phyloP scores from a whole-genome alignment of 2,113 vertebrate genomes.

The Sclerurus mexicanus region DNA sequence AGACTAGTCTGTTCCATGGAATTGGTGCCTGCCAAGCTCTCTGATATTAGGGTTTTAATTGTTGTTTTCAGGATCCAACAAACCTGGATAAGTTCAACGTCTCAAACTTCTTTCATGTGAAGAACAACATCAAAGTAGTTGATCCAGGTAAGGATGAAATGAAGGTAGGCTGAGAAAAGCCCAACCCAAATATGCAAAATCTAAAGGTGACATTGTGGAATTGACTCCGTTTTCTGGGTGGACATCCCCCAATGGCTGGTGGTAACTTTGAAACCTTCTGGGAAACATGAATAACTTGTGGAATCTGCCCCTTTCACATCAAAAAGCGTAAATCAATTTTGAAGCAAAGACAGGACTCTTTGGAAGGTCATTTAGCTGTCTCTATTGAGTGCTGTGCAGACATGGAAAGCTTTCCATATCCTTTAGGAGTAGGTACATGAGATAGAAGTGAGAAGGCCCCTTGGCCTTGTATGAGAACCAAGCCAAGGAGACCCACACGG shows the following conservation, averaged over 20 bases:
- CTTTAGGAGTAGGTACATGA: not conserved
- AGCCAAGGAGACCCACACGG: not conserved
- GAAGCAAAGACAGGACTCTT: not conserved
- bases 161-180: not conserved
- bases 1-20: not conserved
- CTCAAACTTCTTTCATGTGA: conserved; percentile 93
- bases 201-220: not conserved
- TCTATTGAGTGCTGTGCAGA: not conserved
- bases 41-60: not conserved
- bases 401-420: not conserved
- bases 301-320: not conserved
- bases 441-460: not conserved
- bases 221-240: not conserved
- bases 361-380: not conserved
- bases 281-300: not conserved
- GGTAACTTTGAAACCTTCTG: not conserved
- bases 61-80: conserved; percentile 85
- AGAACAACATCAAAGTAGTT: conserved; percentile 90
- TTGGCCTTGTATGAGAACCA: not conserved
- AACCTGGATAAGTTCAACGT: conserved; percentile 98
- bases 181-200: not conserved
- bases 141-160: conserved; percentile 85
- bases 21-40: not conserved
- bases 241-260: not conserved
- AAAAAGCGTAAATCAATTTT: not conserved